Conservation (phyloP, 2,113 vertebrate species). For the Tauraco erythrolophus region DNA sequence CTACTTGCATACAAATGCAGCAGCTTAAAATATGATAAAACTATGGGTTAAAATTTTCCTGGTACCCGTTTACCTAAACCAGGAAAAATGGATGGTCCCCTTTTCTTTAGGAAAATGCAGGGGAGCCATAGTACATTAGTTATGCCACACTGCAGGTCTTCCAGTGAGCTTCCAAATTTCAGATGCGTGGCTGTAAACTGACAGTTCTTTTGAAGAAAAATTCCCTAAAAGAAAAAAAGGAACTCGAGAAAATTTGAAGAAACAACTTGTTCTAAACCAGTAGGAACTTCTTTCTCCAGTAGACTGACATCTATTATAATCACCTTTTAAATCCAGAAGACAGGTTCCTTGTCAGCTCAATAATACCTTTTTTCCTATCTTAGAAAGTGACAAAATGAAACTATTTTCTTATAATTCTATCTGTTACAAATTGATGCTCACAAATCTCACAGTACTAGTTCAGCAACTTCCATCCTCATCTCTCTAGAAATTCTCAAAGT, state of each 20-base stretch:
- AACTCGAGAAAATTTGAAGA: background rate
- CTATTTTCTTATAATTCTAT: background rate
- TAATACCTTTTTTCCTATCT: background rate
- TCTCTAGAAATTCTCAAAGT: background rate
- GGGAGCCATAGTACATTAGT: background rate
- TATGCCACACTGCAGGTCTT: background rate
- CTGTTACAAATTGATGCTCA: background rate
- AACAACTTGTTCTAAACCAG: background rate
- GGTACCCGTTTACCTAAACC: background rate
- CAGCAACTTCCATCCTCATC: background rate
- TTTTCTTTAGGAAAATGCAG: background rate
- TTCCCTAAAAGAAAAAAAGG: background rate
- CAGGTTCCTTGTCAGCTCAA: slow-evolving; percentile 39
- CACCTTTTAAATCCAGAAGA: slow-evolving; percentile 2
- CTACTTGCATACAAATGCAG: background rate
- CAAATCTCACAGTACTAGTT: background rate
- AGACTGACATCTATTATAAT: slow-evolving; percentile 26
- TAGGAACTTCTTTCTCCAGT: background rate
- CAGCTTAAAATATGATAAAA: background rate
- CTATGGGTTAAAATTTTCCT: background rate
- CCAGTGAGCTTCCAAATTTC: background rate
- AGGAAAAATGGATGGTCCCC: background rate
- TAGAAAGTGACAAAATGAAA: background rate
- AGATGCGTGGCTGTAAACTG: background rate
- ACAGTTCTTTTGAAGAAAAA: background rate